A percentile compares a stretch with the other conserved stretches of the same genome.
These are phyloP conservation scores for rat (Rattus norvegicus) DNA, from an alignment of 2,113 vertebrate species.

Conservation along the genomic window GRCr8 NC_086032.1:57092001-57092500, in stretches of 20 bases:
- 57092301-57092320: not conserved
- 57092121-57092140: not conserved
- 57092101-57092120: not conserved
- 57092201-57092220: not conserved
- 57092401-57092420: not conserved
- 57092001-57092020: slow-evolving; percentile 76
- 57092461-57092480: not conserved
- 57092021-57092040: not conserved
- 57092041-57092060: not conserved
- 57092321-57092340: not conserved
- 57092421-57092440: not conserved
- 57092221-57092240: not conserved
- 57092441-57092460: not conserved
- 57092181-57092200: not conserved
- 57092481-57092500: not conserved
- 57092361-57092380: not conserved
- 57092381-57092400: not conserved
- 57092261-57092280: not conserved
- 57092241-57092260: not conserved
- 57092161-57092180: not conserved
- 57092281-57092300: not conserved
- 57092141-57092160: not conserved
- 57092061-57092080: not conserved
- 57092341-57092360: not conserved
- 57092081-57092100: not conserved